Conservation (phyloP, 1,140 invertebrate genomes). For the Drosophila mojavensis region DNA sequence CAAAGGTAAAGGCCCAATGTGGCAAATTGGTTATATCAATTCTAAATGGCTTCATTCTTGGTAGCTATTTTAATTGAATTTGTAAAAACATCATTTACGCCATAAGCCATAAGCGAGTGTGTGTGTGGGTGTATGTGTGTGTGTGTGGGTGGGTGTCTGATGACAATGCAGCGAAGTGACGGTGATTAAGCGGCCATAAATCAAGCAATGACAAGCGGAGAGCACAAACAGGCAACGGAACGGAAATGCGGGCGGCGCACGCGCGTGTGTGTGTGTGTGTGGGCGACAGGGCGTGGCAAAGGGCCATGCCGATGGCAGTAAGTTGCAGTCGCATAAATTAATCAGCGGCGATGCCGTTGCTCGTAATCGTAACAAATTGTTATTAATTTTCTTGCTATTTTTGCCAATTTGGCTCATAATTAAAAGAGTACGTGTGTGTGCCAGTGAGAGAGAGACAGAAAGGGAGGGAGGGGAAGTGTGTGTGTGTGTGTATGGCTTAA, state of each 20-base stretch:
- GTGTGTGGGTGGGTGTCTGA: constrained; percentile 9
- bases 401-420: constrained; percentile 50
- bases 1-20: constrained; percentile 6
- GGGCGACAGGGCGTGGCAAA: not conserved
- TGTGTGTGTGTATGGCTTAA: constrained; percentile 41
- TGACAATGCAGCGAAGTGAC: constrained; percentile 44
- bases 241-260: constrained; percentile 8
- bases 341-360: constrained; percentile 34
- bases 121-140: not conserved
- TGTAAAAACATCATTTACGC: constrained; percentile 25
- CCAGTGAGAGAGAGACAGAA: not conserved
- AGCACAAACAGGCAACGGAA: constrained; percentile 12
- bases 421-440: constrained; percentile 32
- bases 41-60: constrained; percentile 24
- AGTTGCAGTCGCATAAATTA: constrained; percentile 57
- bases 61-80: constrained; percentile 52
- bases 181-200: constrained; percentile 34
- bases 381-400: constrained; percentile 65
- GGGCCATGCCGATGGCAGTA: constrained; percentile 17
- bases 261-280: too few relatives aligned
- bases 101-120: not conserved
- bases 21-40: constrained; percentile 11
- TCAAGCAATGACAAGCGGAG: constrained; percentile 25
- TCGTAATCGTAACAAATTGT: constrained; percentile 57
- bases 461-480: not conserved